A percentile compares a stretch with the other conserved stretches of the same genome.
Conservation (phyloP, 1,140 invertebrate genomes). For the Micrasema longulum region DNA sequence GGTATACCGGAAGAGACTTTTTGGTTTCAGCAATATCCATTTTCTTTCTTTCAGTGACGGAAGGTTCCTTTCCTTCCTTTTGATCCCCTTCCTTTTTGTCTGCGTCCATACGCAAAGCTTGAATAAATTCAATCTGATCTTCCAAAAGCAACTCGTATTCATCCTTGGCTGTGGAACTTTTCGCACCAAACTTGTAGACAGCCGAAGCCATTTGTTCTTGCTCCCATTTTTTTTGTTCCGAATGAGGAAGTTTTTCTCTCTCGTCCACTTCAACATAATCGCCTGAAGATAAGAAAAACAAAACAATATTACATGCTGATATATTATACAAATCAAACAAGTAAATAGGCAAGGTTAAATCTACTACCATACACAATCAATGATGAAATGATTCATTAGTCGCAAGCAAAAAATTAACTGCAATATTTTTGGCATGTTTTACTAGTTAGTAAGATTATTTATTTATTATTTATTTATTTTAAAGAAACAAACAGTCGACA, state of each 20-base stretch:
- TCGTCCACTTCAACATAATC: conserved; percentile 92
- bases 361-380: too few species aligned
- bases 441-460: too few species aligned
- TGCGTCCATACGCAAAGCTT: conserved; percentile 92
- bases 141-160: conserved; percentile 95
- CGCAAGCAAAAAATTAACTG: too few species aligned
- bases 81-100: conserved; percentile 72
- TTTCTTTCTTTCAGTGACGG: conserved; percentile 80
- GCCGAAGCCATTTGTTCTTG: conserved; percentile 97
- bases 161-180: conserved; percentile 75
- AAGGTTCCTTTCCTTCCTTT: conserved; percentile 69
- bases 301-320: too few species aligned
- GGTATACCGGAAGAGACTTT: conserved; percentile 93
- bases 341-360: too few species aligned
- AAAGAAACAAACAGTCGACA: too few species aligned
- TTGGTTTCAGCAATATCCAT: conserved; percentile 93
- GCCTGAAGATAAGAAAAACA: conserved; percentile 59
- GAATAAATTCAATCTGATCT: conserved; percentile 98
- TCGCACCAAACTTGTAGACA: conserved; percentile 92
- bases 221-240: conserved; percentile 98
- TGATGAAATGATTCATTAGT: too few species aligned
- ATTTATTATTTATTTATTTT: too few species aligned
- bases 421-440: too few species aligned
- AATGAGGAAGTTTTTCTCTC: conserved; percentile 86
- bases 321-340: too few species aligned